Base-by-base conservation (phyloP, 2,113 vertebrate genomes). In the Pollachius pollachius region DNA sequence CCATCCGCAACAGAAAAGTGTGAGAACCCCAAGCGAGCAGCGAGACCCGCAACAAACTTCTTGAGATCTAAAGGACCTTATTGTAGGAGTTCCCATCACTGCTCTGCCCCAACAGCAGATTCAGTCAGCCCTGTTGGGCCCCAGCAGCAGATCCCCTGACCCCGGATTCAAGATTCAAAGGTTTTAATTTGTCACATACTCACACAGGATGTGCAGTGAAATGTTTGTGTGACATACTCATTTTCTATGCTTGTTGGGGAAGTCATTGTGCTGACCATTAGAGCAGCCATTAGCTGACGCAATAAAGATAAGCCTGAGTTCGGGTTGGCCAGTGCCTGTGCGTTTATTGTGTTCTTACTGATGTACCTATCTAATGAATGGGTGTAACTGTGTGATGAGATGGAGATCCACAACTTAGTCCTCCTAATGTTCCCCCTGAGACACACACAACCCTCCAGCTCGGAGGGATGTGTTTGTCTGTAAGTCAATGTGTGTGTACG, bases 1-100 rank as follows among this genome's bases (percentile, higher is more conserved):
- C 74, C 74, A 89, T 90, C 88, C 80, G 62, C 77, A 79, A 75
- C 80, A 89, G 85, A 79, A 87, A 90, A 82, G 73, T 68, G 72
- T 68, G 72, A 70, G 81, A 75, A 83, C 78, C 81, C 81, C 81
- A 75, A 83, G 77, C 81, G 81, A 73, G 74, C 59, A 71, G 70
- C 23, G 70, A 74, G 62, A 64, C 3, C 56, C 6, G 69, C 59
- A 25, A 73, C 64, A 85, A 82, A 86, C 75, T 80, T 69, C 54
- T 48, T 73, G 74, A 76, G 85, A 87, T 89, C 68, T 74, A 73
- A 69, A 68, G 68, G 68, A 61, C 68, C 59, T 71, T 62, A 58
- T 27, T 71, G 69, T 73, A 8, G 27, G 30, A 74, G 1, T 6
- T 64, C 66, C 64, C 2, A 9, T 64, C 66, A 63, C 71, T 57